Percentiles rank a stretch among this genome's conserved stretches.
phyloP scores from a whole-genome alignment of 30 jellyfish, hydroid and myxozoan species.

The Morbakka virulenta region DNA sequence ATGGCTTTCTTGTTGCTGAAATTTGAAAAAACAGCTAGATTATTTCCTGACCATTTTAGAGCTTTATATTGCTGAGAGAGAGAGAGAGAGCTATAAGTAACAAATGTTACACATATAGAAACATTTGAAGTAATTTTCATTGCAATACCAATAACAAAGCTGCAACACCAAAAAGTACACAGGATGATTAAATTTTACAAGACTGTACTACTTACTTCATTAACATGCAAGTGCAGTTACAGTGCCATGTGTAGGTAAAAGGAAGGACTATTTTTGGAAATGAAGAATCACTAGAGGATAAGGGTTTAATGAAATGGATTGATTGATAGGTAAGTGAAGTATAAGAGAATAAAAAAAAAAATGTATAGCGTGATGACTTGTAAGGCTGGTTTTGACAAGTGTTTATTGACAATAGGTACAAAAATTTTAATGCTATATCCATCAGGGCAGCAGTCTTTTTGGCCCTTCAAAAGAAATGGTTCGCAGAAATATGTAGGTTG shows the following conservation, averaged over 20 bases:
- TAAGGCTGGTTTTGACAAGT: too few species aligned
- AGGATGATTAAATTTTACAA: constrained; percentile 18
- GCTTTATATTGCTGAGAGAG: constrained; percentile 1
- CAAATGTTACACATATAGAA: not conserved
- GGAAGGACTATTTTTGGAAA: too few species aligned
- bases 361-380: too few species aligned
- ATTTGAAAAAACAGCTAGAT: not conserved
- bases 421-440: too few species aligned
- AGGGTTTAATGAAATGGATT: too few species aligned
- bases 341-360: too few species aligned
- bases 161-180: constrained; percentile 28
- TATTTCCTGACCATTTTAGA: constrained; percentile 3
- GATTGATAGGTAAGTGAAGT: too few species aligned
- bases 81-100: not conserved
- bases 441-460: too few species aligned
- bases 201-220: not conserved
- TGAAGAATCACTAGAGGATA: too few species aligned
- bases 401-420: too few species aligned
- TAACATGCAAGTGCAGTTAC: constrained; percentile 53
- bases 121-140: constrained; percentile 8
- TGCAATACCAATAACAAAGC: constrained; percentile 14
- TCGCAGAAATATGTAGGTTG: too few species aligned
- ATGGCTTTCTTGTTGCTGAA: not conserved
- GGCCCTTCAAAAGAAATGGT: too few species aligned
- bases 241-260: constrained; percentile 58